phyloP scores from a whole-genome alignment of 2,797 vertebrate species.

The Erethizon dorsatum region DNA sequence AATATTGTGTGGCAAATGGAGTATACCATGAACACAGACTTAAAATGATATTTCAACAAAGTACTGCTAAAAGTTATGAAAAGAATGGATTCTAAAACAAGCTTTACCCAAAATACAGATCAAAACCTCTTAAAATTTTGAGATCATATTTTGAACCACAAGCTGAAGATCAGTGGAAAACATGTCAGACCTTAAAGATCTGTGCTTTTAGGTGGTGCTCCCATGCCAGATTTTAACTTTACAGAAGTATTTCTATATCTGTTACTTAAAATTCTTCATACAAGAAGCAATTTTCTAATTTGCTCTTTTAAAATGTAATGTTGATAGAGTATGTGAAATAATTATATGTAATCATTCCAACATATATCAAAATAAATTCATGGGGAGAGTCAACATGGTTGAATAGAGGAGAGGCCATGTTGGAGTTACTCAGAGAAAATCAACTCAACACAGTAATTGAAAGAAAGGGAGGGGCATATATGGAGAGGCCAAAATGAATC shows the following conservation, averaged over 20 bases:
- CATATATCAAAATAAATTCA: constrained; percentile 60
- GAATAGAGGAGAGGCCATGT: neutral
- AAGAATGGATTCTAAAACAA: neutral
- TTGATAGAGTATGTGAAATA: constrained; percentile 2
- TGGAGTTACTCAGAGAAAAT: neutral
- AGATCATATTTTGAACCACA: neutral
- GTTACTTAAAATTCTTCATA: constrained; percentile 48
- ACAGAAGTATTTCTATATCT: neutral
- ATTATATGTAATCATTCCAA: constrained; percentile 17
- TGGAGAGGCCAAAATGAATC: no score
- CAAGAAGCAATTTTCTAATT: constrained; percentile 9
- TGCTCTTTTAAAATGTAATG: neutral
- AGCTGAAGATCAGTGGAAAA: constrained; percentile 1
- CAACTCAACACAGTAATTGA: neutral
- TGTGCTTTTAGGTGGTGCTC: neutral
- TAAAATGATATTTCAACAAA: neutral
- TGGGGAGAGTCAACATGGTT: neutral
- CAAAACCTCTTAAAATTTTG: neutral
- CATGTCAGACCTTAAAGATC: neutral
- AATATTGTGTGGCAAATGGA: neutral
- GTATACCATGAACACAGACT: neutral
- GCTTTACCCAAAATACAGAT: neutral
- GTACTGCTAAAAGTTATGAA: neutral
- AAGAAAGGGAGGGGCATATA: neutral
- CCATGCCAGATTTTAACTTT: neutral